Percentiles rank a stretch among this genome's conserved stretches.
Conservation (phyloP, 2,888 invertebrate species). For the Lobophora halterata region DNA sequence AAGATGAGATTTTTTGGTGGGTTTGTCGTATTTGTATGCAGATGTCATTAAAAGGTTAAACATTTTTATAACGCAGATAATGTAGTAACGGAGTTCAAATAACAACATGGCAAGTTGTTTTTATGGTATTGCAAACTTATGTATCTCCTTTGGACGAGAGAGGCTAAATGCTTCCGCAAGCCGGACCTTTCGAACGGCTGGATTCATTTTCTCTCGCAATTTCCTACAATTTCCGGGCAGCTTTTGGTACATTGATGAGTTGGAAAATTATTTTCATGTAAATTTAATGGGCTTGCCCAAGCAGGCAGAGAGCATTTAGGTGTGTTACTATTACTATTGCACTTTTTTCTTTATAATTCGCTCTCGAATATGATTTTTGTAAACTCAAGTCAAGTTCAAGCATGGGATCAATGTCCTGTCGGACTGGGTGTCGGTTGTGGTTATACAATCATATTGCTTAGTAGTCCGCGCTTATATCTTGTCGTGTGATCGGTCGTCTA, state of each 20-base stretch:
- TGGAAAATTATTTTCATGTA: slow-evolving; percentile 66
- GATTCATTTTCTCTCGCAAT: slow-evolving; percentile 80
- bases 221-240: slow-evolving; percentile 79
- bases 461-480: slow-evolving; percentile 45
- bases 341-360: background rate
- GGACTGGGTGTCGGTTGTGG: slow-evolving; percentile 38
- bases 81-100: too few relatives aligned
- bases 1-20: too few relatives aligned
- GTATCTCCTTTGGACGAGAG: slow-evolving; percentile 21
- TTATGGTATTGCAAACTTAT: slow-evolving; percentile 15
- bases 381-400: slow-evolving; percentile 56
- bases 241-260: slow-evolving; percentile 67
- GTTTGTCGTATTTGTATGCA: too few relatives aligned
- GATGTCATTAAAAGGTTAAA: too few relatives aligned
- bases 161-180: slow-evolving; percentile 42
- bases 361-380: slow-evolving; percentile 1
- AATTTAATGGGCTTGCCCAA: slow-evolving; percentile 15
- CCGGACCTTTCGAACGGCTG: slow-evolving; percentile 67
- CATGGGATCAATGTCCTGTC: slow-evolving; percentile 68
- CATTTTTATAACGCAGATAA: too few relatives aligned
- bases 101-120: background rate
- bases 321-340: background rate
- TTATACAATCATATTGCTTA: slow-evolving; percentile 57
- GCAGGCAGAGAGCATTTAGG: background rate
- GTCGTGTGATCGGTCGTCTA: too few relatives aligned